Evolutionary conservation across 2,797 vertebrate genomes (phyloP), one percentile per base, ranked within the genome.

Genomic region (Heterohyrax brucei): DNA sequence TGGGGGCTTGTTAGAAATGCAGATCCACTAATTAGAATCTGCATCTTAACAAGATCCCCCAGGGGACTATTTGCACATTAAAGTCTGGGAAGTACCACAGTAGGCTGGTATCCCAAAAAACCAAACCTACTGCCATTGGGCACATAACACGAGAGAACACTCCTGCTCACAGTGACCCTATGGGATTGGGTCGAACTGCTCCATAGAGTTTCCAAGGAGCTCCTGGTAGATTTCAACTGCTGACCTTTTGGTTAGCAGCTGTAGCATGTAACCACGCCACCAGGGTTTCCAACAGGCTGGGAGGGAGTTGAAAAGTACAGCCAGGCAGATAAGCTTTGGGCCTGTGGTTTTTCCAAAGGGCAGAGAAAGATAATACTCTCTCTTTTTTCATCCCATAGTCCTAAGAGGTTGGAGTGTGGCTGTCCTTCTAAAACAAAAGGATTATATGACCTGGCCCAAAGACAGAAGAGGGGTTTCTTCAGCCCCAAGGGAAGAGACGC

Each of bases 391-490:
- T 44, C 19, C 33, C 50, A 89, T 95, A 90, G 50, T 85, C 76
- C 75, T 61, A 81, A 61, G 30, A 90, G 70, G 64, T 6, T 93
- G 46, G 13, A n/a, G 24, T 66, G 12, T 91, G 79, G 91, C 22
- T 30, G 8, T 66, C 39, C 68, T 94, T 79, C 85, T 39, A 72
- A 87, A 77, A 16, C 26, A 44, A 72, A 79, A 83, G 33, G 13
- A 14, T 72, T 72, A 64, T 0, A 2, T 33, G 64, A 21, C 33
- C 33, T 95, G 21, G 33, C 30, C 79, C 75, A 73, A 14, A 21
- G 73, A 70, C 56, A 93, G 95, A 93, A 82, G 77, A 70, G 10
- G 14, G 19, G 4, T 75, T 85, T 72, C 26, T 79, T 80, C 39
- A 39, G 73, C 22, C 89, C 68, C 44, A 61, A 80, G 68, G 68